Conservation (phyloP, 2,113 vertebrate species). For the Zingel zingel region DNA sequence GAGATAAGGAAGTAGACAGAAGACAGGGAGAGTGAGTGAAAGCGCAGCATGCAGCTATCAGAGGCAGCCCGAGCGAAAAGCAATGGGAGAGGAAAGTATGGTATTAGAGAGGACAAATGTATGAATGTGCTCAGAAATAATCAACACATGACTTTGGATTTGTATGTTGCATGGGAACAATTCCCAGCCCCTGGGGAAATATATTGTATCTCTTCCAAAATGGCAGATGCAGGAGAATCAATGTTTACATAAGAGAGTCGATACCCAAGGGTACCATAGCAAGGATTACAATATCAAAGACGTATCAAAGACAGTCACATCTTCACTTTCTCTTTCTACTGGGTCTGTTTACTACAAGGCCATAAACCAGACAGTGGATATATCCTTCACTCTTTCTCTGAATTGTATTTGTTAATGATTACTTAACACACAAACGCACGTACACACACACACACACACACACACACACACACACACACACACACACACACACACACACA, state of each 20-base stretch:
- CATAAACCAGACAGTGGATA: slow-evolving; percentile 12
- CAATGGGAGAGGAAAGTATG: not conserved
- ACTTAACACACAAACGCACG: not conserved
- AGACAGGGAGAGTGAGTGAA: slow-evolving; percentile 13
- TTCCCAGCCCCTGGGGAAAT: slow-evolving; percentile 79
- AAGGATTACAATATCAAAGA: slow-evolving; percentile 75
- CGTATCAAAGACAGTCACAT: slow-evolving; percentile 43
- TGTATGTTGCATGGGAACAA: slow-evolving; percentile 58
- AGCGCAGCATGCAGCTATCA: slow-evolving; percentile 25
- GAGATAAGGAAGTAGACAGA: slow-evolving; percentile 27
- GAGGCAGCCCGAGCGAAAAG: slow-evolving; percentile 22
- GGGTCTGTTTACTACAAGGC: slow-evolving; percentile 8
- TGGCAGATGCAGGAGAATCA: slow-evolving; percentile 79
- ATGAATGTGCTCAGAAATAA: slow-evolving; percentile 57
- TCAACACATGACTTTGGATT: slow-evolving; percentile 50
- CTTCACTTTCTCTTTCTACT: slow-evolving; percentile 5
- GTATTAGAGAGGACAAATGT: slow-evolving; percentile 40
- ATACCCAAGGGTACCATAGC: slow-evolving; percentile 66
- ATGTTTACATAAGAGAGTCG: slow-evolving; percentile 84
- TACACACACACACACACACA: not conserved
- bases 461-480: not conserved
- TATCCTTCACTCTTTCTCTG: slow-evolving; percentile 16
- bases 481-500: not conserved
- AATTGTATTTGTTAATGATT: slow-evolving; percentile 17
- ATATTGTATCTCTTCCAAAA: slow-evolving; percentile 81